Percentiles rank a stretch among this genome's conserved stretches.
phyloP scores from a whole-genome alignment of 2,113 vertebrate genomes.

The Corydoras maculifer region DNA sequence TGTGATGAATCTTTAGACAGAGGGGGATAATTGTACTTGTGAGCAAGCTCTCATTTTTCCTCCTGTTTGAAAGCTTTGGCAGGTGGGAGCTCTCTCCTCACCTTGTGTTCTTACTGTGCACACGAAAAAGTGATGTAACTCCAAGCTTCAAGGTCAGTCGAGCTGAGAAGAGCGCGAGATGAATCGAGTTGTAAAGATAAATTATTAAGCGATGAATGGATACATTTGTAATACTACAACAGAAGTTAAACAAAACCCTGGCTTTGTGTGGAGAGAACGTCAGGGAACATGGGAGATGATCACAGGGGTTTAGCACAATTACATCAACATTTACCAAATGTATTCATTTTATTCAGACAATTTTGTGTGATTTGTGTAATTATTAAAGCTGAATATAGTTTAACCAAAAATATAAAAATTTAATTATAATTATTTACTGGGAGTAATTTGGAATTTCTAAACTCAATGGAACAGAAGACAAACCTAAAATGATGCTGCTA shows the following conservation, averaged over 20 bases:
- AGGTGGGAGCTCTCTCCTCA: slow-evolving; percentile 55
- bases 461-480: too few species aligned
- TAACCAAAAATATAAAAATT: too few species aligned
- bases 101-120: background rate
- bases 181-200: background rate
- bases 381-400: too few species aligned
- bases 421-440: too few species aligned
- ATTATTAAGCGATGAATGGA: background rate
- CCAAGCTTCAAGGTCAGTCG: slow-evolving; percentile 70
- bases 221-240: background rate
- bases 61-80: slow-evolving; percentile 71
- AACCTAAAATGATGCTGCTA: too few species aligned
- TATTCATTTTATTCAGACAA: too few species aligned
- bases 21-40: slow-evolving; percentile 74
- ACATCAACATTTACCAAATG: too few species aligned
- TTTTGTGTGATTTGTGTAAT: too few species aligned
- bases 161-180: slow-evolving; percentile 52
- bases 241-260: background rate
- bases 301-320: background rate
- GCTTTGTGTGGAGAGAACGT: background rate
- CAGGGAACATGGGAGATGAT: too few species aligned
- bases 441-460: too few species aligned
- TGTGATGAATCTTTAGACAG: slow-evolving; percentile 73
- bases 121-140: slow-evolving; percentile 65
- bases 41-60: slow-evolving; percentile 72